Conservation (phyloP, 2,797 vertebrate species). For the Urophycis tenuis region DNA sequence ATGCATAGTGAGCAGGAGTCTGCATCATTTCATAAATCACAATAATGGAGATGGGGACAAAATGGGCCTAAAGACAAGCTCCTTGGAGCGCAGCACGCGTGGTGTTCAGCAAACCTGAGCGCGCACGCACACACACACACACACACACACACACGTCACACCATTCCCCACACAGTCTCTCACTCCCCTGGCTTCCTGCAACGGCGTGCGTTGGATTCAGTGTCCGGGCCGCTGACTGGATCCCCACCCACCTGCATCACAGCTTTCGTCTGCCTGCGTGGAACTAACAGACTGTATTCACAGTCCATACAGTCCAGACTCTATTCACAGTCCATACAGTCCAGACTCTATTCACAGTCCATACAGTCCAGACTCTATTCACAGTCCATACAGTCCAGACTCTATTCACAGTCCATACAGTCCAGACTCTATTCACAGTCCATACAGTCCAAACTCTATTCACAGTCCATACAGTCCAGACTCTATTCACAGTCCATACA, state of each 20-base stretch:
- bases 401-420: no score
- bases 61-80: not conserved
- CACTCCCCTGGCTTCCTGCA: not conserved
- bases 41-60: not conserved
- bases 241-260: not conserved
- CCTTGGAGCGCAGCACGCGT: not conserved
- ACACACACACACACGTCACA: not conserved
- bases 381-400: no score
- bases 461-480: no score
- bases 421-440: no score
- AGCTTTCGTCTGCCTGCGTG: not conserved
- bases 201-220: not conserved
- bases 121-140: not conserved
- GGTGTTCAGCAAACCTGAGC: not conserved
- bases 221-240: not conserved
- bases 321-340: no score
- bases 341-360: no score
- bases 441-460: no score
- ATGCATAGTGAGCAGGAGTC: not conserved
- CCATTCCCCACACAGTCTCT: not conserved
- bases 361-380: no score
- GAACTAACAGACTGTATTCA: not conserved
- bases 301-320: no score
- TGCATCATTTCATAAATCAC: not conserved
- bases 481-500: not conserved